Conservation (phyloP, 2,888 invertebrate species). For the Drosophila cognata region DNA sequence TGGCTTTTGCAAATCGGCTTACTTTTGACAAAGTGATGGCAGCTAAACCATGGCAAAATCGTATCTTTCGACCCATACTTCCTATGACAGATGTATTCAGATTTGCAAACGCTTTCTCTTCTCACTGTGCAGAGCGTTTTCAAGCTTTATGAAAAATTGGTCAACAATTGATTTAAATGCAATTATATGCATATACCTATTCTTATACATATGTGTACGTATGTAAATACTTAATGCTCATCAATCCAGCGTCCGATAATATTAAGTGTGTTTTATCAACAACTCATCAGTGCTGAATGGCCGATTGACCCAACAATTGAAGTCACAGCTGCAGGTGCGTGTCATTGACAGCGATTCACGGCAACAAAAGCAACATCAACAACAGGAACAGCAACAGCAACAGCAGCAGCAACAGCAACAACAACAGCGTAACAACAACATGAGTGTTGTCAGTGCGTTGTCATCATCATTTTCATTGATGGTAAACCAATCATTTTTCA, state of each 20-base stretch:
- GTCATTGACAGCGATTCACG: conserved; percentile 68
- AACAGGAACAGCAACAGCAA: conserved; percentile 24
- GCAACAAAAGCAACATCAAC: conserved; percentile 34
- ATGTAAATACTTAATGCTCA: conserved; percentile 24
- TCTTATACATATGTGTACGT: neutral
- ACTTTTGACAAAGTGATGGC: neutral
- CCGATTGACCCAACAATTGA: conserved; percentile 75
- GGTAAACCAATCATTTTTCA: conserved; percentile 81
- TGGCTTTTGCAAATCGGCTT: neutral
- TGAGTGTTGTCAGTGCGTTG: conserved; percentile 63
- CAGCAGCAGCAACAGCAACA: conserved; percentile 21
- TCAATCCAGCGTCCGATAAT: conserved; percentile 17
- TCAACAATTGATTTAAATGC: conserved; percentile 21
- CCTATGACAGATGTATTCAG: neutral
- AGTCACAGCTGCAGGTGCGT: conserved; percentile 73
- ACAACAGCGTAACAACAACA: conserved; percentile 34
- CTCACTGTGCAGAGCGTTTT: neutral
- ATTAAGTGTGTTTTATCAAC: conserved; percentile 28
- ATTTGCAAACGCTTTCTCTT: neutral
- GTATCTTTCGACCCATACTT: neutral
- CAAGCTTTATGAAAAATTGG: neutral
- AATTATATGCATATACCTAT: neutral
- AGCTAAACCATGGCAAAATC: neutral
- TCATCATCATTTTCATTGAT: conserved; percentile 78
- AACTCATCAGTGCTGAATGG: conserved; percentile 53